A percentile compares a stretch with the other conserved stretches of the same genome.
phyloP scores from a whole-genome alignment of 1,140 invertebrate genomes.

The Marisa cornuarietis region DNA sequence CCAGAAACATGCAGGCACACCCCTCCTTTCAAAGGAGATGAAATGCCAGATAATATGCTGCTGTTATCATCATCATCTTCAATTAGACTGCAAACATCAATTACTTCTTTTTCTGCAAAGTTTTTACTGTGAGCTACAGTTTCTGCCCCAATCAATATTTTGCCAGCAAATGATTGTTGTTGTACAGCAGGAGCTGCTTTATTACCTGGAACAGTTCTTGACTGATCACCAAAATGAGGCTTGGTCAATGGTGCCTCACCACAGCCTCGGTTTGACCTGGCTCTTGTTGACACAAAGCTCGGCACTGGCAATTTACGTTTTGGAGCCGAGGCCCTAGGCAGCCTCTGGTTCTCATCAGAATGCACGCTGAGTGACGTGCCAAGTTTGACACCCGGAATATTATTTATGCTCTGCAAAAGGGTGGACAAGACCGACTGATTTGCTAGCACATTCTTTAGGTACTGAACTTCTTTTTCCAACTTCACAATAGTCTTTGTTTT shows the following conservation, averaged over 20 bases:
- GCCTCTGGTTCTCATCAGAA: neutral
- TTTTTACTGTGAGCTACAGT: neutral
- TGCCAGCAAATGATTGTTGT: neutral
- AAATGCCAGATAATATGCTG: neutral
- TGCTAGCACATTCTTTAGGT: slow-evolving; percentile 44
- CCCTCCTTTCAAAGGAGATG: slow-evolving; percentile 18
- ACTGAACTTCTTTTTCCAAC: slow-evolving; percentile 36
- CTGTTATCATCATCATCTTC: neutral
- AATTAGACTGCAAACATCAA: neutral
- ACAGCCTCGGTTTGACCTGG: slow-evolving; percentile 2
- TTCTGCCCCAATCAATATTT: neutral
- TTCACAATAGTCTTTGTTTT: slow-evolving; percentile 9
- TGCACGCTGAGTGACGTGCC: slow-evolving; percentile 14
- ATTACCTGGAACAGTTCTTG: neutral
- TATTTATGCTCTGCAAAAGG: slow-evolving; percentile 38
- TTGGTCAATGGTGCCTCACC: neutral
- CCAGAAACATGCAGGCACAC: slow-evolving; percentile 43
- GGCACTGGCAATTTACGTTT: too few relatives aligned
- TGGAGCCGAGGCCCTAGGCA: neutral
- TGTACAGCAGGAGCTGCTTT: neutral
- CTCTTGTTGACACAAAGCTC: neutral
- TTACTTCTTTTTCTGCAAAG: neutral
- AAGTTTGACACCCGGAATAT: slow-evolving; percentile 37
- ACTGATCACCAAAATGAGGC: neutral
- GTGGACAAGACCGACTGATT: slow-evolving; percentile 39